Base-by-base conservation (phyloP, 2,113 vertebrate species). In the Sitta europaea region DNA sequence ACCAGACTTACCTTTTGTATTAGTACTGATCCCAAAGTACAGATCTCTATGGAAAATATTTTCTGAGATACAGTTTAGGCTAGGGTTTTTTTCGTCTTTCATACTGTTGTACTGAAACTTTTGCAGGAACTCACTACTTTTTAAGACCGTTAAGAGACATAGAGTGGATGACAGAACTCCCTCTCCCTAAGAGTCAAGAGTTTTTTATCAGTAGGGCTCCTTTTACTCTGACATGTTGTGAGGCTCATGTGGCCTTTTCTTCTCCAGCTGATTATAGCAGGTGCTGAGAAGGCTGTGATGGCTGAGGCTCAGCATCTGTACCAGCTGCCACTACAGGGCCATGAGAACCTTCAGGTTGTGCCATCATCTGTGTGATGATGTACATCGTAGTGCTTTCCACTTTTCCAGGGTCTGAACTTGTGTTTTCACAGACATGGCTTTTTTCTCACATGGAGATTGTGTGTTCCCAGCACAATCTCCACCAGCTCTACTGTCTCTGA, bases 271-370 rank as follows among this genome's bases (percentile, higher is more conserved):
- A 42, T 27, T 33, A 42, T 27, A 18, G 38, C 16, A 54, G 16
- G 9, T 86, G 33, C 57, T 80, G 79, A 58, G 72, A 10, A 14
- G 7, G 3, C 36, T 2, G 1, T 0, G 0, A 3, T 4, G 8
- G 29, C 68, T 19, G 23, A 50, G n/a, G 33, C 18, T 40, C 23
- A 22, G 35, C 40, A 13, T 70, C 54, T 61, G 48, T 31, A 70
- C 23, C 28, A 53, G 17, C 55, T 73, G 47, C 31, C 21, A 16
- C 17, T 2, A 1, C 38, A 38, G 10, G 17, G 25, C 54, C 4
- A 0, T 36, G 66, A 70, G 55, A 61, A 73, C 31, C 42, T 31
- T 31, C 1, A 2, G 5, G 15, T 6, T 14, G 1, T 48, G 55
- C 38, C 2, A 1, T 54, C 35, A 59, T 16, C 12, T 4, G 0